These are phyloP conservation scores for Drosophila bocqueti DNA, from an alignment of 1,140 invertebrate species.

Conservation along the genomic window DNA sequence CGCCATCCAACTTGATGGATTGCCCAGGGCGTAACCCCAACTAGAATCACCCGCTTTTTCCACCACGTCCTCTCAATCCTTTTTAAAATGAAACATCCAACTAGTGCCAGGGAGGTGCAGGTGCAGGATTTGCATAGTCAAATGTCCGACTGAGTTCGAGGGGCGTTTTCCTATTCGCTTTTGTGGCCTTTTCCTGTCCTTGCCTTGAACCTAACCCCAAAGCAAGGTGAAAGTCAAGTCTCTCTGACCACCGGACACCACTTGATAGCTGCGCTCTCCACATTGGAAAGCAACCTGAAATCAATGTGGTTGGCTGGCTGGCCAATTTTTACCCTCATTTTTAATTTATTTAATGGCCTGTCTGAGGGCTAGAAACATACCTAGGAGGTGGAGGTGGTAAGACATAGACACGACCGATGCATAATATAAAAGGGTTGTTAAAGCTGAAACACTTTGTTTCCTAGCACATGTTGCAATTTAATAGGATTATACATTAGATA, in stretches of 20 bases:
- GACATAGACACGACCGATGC: slow-evolving; percentile 4
- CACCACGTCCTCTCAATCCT: neutral
- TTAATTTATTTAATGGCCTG: slow-evolving; percentile 61
- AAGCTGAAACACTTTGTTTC: neutral
- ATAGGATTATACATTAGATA: slow-evolving; percentile 17
- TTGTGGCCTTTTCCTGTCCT: slow-evolving; percentile 49
- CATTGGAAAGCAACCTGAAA: slow-evolving; percentile 22
- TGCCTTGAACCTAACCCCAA: slow-evolving; percentile 28
- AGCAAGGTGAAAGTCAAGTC: slow-evolving; percentile 58
- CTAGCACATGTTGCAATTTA: slow-evolving; percentile 28
- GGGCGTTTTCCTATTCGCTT: slow-evolving; percentile 20
- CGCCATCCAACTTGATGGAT: slow-evolving; percentile 57
- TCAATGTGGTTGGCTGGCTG: slow-evolving; percentile 27
- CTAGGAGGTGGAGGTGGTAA: slow-evolving; percentile 27
- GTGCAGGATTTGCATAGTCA: slow-evolving; percentile 64
- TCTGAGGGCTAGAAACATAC: slow-evolving; percentile 19
- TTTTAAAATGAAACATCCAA: slow-evolving; percentile 70
- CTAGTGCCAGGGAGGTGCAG: slow-evolving; percentile 49
- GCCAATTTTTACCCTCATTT: slow-evolving; percentile 37
- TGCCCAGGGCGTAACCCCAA: slow-evolving; percentile 39
- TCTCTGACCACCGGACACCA: slow-evolving; percentile 6
- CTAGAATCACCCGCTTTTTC: slow-evolving; percentile 11
- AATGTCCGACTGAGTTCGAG: slow-evolving; percentile 30
- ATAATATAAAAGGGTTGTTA: slow-evolving; percentile 27
- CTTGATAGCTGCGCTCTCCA: slow-evolving; percentile 21